Base-by-base conservation (phyloP, 2,888 invertebrate genomes). In the Heliconius ismenius region DNA sequence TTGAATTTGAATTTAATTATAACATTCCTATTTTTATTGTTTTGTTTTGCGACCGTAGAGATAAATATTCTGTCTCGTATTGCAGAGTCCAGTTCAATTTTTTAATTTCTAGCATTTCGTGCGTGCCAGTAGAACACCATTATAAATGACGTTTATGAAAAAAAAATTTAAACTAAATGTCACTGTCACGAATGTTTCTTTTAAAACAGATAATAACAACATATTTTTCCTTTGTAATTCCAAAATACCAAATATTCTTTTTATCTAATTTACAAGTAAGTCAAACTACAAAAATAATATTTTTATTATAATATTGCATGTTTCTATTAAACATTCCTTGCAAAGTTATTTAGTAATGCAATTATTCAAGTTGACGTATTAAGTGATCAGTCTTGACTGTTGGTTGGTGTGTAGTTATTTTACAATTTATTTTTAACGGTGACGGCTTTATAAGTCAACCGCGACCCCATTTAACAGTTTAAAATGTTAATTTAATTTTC, bases 281-380 rank as follows among this genome's bases (percentile, higher is more conserved):
- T 7, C 0, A 54, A 39, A 9, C 18, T 18, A 26, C n/a, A 62
- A 21, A 73, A 73, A 63, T 11, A 26, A 13, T 21, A 10, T 36
- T 73, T 62, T 62, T 36, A 21, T 73, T 26, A 63, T 24, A 73
- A 73, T 28, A 73, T 73, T 26, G 63, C 73, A 73, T 73, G 73
- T 21, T 26, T 24, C 26, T 62, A 73, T 36, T 62, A 62, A 62
- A 11, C 1, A 63, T 39, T 73, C 26, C 32, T 73, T 43, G 60
- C 11, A 24, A 72, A 58, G 43, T 43, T 73, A 73, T 73, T 73
- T 73, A 73, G 24, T 60, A 39, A 26, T 36, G 62, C 43, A 73
- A 73, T 73, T 73, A 73, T 73, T 73, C 73, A 73, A 39, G 21
- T 39, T 43, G 60, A 73, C 62, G 36, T 73, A 62, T 73, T 73